A percentile compares a stretch with the other conserved stretches of the same genome.
These are phyloP conservation scores for Camptogramma bilineatum DNA, from an alignment of 2,888 invertebrate species.

Conservation along the genomic window DNA sequence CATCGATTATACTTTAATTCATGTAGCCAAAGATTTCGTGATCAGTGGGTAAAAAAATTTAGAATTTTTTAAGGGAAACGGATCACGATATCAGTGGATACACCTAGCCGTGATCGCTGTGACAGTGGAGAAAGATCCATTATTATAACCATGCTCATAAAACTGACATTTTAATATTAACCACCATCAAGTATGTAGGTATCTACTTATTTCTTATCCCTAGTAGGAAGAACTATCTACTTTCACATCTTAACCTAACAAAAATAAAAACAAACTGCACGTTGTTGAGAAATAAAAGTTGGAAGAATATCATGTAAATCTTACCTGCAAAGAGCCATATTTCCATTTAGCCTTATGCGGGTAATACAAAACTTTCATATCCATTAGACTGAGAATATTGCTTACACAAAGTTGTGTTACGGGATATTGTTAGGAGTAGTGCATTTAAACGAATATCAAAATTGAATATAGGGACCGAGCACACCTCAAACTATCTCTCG, in stretches of 20 bases:
- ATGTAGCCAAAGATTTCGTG: too few relatives aligned
- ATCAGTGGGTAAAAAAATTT: too few relatives aligned
- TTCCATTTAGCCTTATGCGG: slow-evolving; percentile 16
- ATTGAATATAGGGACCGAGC: too few relatives aligned
- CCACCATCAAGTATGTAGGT: too few relatives aligned
- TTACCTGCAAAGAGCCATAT: slow-evolving; percentile 16
- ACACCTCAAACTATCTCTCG: too few relatives aligned
- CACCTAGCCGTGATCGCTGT: too few relatives aligned
- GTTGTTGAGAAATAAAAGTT: slow-evolving; percentile 5
- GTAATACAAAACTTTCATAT: slow-evolving; percentile 25
- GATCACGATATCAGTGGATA: too few relatives aligned
- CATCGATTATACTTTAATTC: too few relatives aligned
- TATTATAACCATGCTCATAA: too few relatives aligned
- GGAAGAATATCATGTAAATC: slow-evolving; percentile 19
- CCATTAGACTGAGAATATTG: slow-evolving; percentile 25
- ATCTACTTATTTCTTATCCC: neutral
- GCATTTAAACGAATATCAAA: slow-evolving; percentile 1
- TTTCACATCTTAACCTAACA: neutral
- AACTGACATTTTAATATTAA: too few relatives aligned
- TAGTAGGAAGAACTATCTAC: neutral
- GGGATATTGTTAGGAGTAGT: neutral
- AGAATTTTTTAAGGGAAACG: too few relatives aligned
- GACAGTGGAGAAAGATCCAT: too few relatives aligned
- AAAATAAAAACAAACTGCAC: slow-evolving; percentile 9
- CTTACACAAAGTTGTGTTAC: slow-evolving; percentile 9